These are phyloP conservation scores for Atractosteus spatula DNA, from an alignment of 2,113 vertebrate genomes.

Conservation along the genomic window DNA sequence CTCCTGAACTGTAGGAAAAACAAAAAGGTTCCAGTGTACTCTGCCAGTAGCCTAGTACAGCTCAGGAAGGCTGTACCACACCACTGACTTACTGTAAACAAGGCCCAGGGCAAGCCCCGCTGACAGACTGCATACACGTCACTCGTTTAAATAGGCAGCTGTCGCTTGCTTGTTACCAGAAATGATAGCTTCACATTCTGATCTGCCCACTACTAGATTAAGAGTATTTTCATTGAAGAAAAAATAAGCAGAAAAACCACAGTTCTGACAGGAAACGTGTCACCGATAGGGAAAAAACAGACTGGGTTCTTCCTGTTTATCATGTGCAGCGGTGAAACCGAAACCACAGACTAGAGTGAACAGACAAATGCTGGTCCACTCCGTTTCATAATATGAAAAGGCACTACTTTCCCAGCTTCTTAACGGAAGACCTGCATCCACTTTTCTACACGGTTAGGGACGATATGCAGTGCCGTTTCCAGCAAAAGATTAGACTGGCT, in stretches of 20 bases:
- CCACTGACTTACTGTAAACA: constrained; percentile 24
- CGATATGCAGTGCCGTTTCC: neutral
- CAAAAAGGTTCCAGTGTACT: constrained; percentile 46
- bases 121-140: constrained; percentile 47
- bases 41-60: constrained; percentile 45
- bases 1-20: constrained; percentile 32
- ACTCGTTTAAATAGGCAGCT: constrained; percentile 62
- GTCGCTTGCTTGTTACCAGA: constrained; percentile 61
- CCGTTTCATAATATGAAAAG: constrained; percentile 16
- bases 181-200: constrained; percentile 54
- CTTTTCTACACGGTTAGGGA: neutral
- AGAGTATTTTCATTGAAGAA: constrained; percentile 46
- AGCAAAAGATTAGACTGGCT: too few species aligned
- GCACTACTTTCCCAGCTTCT: neutral
- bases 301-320: constrained; percentile 76
- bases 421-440: too few species aligned
- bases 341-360: constrained; percentile 49
- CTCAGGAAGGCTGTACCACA: constrained; percentile 21
- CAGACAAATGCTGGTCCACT: constrained; percentile 10
- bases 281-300: constrained; percentile 74
- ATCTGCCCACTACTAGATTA: constrained; percentile 48
- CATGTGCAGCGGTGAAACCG: constrained; percentile 46
- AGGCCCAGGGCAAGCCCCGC: constrained; percentile 5
- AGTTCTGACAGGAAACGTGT: constrained; percentile 75
- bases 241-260: constrained; percentile 63